Evolutionary conservation across 2,888 invertebrate genomes (phyloP).

Genomic region (Sminthurinus aureus): DNA sequence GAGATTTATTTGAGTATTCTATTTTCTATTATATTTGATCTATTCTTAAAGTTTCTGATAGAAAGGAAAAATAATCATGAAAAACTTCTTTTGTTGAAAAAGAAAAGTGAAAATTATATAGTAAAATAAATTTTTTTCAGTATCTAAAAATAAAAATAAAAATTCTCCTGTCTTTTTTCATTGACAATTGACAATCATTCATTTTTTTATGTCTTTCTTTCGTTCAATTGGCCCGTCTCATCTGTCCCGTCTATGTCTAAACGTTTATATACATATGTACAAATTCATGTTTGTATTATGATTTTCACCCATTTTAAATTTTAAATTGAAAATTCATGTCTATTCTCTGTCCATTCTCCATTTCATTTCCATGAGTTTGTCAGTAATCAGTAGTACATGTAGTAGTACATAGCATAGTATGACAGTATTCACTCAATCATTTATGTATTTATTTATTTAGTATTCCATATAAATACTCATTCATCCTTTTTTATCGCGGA

Average conservation of each 20-base stretch:
- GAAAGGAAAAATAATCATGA: background rate
- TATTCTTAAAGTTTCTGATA: background rate
- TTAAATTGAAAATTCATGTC: no score
- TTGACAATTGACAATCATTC: conserved; percentile 12
- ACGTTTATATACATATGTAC: no score
- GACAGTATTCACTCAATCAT: background rate
- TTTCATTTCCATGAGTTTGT: no score
- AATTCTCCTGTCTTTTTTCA: background rate
- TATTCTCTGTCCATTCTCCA: no score
- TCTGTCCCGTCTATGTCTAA: no score
- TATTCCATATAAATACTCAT: conserved; percentile 1
- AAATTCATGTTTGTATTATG: no score
- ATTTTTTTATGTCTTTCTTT: no score
- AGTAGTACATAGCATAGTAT: background rate
- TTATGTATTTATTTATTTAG: background rate
- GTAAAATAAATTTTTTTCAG: background rate
- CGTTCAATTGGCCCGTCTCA: no score
- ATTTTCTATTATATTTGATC: no score
- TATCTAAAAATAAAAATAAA: background rate
- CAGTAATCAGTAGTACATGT: no score
- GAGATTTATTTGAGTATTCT: no score
- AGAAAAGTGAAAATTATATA: background rate
- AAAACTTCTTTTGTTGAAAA: no score
- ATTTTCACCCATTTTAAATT: background rate
- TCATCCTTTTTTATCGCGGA: background rate